These are phyloP conservation scores for Metallyticus violacea DNA, from an alignment of 2,888 invertebrate species.

Conservation along the genomic window DNA sequence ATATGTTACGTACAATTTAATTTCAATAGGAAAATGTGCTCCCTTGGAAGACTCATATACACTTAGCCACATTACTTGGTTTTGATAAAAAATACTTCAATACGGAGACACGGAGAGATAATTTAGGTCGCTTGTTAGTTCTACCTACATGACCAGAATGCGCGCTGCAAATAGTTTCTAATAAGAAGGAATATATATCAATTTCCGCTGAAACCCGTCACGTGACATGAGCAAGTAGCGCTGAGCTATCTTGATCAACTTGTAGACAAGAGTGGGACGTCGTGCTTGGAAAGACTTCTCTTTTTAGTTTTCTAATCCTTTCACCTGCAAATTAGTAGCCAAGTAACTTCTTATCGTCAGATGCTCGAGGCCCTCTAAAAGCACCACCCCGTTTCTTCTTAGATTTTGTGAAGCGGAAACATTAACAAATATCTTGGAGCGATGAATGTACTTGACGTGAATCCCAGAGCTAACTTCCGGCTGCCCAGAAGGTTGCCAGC, in stretches of 20 bases:
- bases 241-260: background rate
- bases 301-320: background rate
- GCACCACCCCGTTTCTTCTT: background rate
- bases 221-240: background rate
- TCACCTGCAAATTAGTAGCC: background rate
- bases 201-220: background rate
- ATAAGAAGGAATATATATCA: background rate
- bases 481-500: too few species aligned
- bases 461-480: too few species aligned
- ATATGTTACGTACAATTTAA: too few species aligned
- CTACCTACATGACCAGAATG: too few species aligned
- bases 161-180: background rate
- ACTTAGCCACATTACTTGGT: too few species aligned
- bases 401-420: background rate
- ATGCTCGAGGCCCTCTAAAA: background rate
- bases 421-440: background rate
- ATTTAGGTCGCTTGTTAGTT: too few species aligned
- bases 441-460: too few species aligned
- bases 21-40: too few species aligned
- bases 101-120: too few species aligned
- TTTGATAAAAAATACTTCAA: too few species aligned
- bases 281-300: background rate
- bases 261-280: background rate
- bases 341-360: background rate
- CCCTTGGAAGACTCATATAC: too few species aligned